Base-by-base conservation (phyloP, 2,113 vertebrate genomes). In the Colaptes auratus region DNA sequence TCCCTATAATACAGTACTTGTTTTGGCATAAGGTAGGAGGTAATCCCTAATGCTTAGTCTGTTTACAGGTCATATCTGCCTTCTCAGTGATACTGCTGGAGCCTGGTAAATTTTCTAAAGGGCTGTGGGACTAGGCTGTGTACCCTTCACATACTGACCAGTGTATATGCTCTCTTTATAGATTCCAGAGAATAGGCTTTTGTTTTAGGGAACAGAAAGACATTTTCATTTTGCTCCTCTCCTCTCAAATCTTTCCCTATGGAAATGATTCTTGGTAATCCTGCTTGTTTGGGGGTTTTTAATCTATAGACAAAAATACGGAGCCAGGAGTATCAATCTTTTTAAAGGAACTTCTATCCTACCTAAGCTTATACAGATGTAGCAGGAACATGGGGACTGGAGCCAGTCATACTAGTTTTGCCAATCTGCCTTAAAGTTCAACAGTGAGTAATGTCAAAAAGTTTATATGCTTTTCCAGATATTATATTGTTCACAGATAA, bases 21-120 rank as follows among this genome's bases (percentile, higher is more conserved):
- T 93, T 91, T 90, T 92, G 56, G 79, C 86, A 61, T 36, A 58
- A 88, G 76, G 90, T 24, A 80, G 82, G 86, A 94, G 64, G 88
- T 85, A 88, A 95, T 82, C 88, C 91, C 79, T 61, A 90, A 89
- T 3, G 20, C 72, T 95, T 24, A 89, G 36, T 36, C 53, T 75
- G 65, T 88, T 86, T 91, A 78, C 27, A 83, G 53, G 61, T 88
- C 70, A 2, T 80, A 86, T 75, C 82, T 91, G 72, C 65, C 76
- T 81, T 82, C 53, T 61, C 53, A 91, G 80, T 69, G 79, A 69
- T 53, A 74, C 25, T 88, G 55, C 24, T 82, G 92, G 60, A 67
- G 64, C n/a, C 64, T 66, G 79, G 82, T 74, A 58, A 64, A 83
- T 64, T 52, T 90, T 90, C 80, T 65, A 61, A 84, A 64, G 28